Evolutionary conservation across 2,113 vertebrate species (phyloP).

Genomic region (Boleophthalmus pectinirostris): DNA sequence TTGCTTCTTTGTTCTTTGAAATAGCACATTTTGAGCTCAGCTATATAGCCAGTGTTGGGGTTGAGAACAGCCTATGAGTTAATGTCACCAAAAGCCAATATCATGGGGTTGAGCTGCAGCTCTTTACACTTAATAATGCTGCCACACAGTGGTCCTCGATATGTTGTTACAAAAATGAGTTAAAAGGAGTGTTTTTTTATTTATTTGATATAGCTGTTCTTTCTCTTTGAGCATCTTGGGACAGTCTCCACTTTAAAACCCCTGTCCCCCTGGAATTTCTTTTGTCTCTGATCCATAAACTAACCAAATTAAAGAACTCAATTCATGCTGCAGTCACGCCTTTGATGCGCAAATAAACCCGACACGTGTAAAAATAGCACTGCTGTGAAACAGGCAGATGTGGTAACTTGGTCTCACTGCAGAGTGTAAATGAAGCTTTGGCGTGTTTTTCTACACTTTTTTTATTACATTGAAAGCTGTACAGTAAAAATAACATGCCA

Average conservation of each 20-base stretch:
- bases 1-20: background rate
- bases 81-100: constrained; percentile 7
- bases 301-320: background rate
- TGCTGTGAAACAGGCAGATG: background rate
- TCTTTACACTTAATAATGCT: background rate
- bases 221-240: background rate
- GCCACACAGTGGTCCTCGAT: background rate
- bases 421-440: constrained; percentile 3
- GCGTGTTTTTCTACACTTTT: background rate
- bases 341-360: constrained; percentile 8
- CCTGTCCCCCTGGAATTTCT: background rate
- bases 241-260: background rate
- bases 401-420: background rate
- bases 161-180: background rate
- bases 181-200: background rate
- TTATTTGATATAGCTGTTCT: constrained; percentile 2
- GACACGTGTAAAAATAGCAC: background rate
- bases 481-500: background rate
- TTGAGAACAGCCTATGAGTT: background rate
- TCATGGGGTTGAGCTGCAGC: background rate
- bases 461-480: background rate
- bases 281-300: constrained; percentile 8
- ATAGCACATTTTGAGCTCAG: background rate
- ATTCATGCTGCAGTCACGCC: background rate
- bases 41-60: background rate